phyloP scores from a whole-genome alignment of 2,797 vertebrate species.

The Oreochromis mossambicus region DNA sequence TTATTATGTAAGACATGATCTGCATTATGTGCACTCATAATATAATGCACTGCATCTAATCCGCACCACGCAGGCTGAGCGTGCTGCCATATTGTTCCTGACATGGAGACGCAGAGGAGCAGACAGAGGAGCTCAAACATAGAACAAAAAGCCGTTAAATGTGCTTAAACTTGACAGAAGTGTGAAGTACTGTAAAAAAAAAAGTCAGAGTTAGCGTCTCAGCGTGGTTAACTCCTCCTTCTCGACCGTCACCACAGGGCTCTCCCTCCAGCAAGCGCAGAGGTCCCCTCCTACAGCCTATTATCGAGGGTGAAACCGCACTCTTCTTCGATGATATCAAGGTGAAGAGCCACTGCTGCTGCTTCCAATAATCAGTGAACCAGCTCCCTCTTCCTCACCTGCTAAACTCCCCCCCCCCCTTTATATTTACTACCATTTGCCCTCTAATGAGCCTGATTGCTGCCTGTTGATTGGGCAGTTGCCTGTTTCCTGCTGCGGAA shows the following conservation, averaged over 20 bases:
- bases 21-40: conserved; percentile 28
- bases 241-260: conserved; percentile 88
- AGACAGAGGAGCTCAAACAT: not conserved
- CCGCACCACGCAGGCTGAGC: conserved; percentile 14
- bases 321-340: conserved; percentile 99
- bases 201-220: not conserved
- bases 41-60: conserved; percentile 38
- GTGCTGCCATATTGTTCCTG: not conserved
- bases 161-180: not conserved
- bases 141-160: not conserved
- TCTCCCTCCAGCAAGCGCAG: conserved; percentile 99
- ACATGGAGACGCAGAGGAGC: not conserved
- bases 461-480: conserved; percentile 67
- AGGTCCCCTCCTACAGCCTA: conserved; percentile 97
- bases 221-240: conserved; percentile 74
- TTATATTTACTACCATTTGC: conserved; percentile 11
- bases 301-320: conserved; percentile 98
- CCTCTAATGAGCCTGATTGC: conserved; percentile 54
- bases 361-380: conserved; percentile 68
- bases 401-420: not conserved
- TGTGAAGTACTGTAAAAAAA: not conserved
- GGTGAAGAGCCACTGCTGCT: conserved; percentile 85
- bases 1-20: conserved; percentile 50
- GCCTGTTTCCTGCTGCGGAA: conserved; percentile 19
- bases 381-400: conserved; percentile 23